A percentile compares a stretch with the other conserved stretches of the same genome.
phyloP scores from a whole-genome alignment of 2,797 vertebrate species.

The Rhadinocentrus ornatus region DNA sequence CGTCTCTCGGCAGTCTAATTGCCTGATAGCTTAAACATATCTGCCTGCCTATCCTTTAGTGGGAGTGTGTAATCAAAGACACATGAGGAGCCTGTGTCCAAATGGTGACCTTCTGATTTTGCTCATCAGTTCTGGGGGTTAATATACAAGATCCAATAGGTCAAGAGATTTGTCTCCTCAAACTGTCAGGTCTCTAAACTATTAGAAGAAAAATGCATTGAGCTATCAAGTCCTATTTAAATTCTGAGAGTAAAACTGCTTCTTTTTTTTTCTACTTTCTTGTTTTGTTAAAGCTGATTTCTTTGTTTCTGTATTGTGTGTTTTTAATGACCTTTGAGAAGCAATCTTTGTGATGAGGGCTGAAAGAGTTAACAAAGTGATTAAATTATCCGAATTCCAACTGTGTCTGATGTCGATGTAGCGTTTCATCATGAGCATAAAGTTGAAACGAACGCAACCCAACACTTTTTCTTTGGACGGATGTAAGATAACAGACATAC shows the following conservation, averaged over 20 bases:
- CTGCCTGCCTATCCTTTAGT: constrained; percentile 73
- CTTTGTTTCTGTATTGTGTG: constrained; percentile 9
- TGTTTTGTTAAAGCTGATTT: constrained; percentile 23
- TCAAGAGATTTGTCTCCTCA: constrained; percentile 71
- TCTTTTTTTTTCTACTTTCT: constrained; percentile 24
- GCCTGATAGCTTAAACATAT: constrained; percentile 82
- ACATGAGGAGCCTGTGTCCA: constrained; percentile 79
- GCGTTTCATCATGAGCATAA: constrained; percentile 69
- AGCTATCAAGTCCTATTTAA: constrained; percentile 46
- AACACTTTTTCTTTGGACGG: constrained; percentile 58
- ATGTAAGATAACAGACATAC: constrained; percentile 69
- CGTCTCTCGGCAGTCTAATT: constrained; percentile 80
- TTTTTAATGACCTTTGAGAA: constrained; percentile 29
- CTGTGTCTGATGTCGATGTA: constrained; percentile 54
- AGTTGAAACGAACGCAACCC: constrained; percentile 62
- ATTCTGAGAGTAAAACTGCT: neutral
- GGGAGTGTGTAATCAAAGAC: constrained; percentile 84
- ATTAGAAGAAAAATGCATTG: constrained; percentile 61
- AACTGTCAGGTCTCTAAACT: constrained; percentile 61
- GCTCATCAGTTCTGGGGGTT: constrained; percentile 80
- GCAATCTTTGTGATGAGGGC: constrained; percentile 43
- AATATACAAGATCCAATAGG: constrained; percentile 74
- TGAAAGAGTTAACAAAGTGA: constrained; percentile 59
- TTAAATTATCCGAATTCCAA: constrained; percentile 61
- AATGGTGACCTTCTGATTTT: constrained; percentile 82